Conservation (phyloP, 2,797 vertebrate genomes). For the Anniella stebbinsi region DNA sequence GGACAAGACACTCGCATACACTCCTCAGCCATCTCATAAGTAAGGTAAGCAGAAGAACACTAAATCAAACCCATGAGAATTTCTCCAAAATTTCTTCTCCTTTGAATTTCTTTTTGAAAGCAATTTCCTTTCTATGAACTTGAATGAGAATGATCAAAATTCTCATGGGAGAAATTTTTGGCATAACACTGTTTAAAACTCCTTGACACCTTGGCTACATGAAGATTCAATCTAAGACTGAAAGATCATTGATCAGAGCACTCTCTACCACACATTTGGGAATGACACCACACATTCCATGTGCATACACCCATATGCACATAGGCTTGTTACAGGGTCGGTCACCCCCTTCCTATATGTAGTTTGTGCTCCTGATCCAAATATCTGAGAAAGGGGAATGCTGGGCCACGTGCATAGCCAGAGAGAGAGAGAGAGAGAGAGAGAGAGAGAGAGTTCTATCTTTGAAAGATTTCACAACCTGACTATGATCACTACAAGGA, state of each 20-base stretch:
- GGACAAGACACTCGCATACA: too few species aligned
- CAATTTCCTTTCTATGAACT: too few species aligned
- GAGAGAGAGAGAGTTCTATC: neutral
- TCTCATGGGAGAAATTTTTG: too few species aligned
- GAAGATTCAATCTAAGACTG: neutral
- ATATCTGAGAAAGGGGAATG: neutral
- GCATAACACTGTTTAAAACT: too few species aligned
- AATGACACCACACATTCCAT: neutral
- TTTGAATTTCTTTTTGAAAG: too few species aligned
- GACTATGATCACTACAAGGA: constrained; percentile 6
- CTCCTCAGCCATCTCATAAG: too few species aligned
- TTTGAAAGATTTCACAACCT: neutral
- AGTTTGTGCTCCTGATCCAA: neutral
- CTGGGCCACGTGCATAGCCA: neutral
- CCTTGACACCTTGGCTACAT: neutral
- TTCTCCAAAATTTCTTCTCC: too few species aligned
- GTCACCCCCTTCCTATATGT: neutral
- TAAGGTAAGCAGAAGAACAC: too few species aligned
- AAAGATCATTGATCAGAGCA: neutral
- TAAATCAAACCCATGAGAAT: too few species aligned
- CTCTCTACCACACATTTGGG: neutral
- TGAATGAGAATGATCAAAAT: too few species aligned
- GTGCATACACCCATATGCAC: neutral
- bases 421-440: neutral
- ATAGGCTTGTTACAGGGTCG: neutral